Percentiles rank a stretch among this genome's conserved stretches.
Evolutionary conservation across 2,113 vertebrate species (phyloP).

Genomic region (Tor tambroides): DNA sequence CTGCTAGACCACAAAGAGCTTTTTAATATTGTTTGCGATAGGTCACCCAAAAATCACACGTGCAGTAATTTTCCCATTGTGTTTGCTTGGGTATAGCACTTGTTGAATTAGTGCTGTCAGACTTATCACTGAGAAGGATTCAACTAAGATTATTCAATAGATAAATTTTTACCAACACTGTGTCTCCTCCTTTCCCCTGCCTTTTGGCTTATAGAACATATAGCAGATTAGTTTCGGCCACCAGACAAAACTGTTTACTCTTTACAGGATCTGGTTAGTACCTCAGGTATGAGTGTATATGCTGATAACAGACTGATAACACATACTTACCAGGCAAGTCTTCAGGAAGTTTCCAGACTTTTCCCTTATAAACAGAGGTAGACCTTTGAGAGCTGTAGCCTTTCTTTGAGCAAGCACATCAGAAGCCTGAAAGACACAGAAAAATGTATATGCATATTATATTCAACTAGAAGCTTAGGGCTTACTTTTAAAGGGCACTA

Average conservation of each 20-base stretch:
- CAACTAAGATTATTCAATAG: too few relatives aligned
- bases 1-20: too few relatives aligned
- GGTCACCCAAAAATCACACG: too few relatives aligned
- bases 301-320: not conserved
- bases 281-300: not conserved
- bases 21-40: too few relatives aligned
- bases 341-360: not conserved
- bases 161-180: too few relatives aligned
- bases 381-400: slow-evolving; percentile 33
- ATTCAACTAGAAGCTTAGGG: not conserved
- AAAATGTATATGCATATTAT: not conserved
- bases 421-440: too few relatives aligned
- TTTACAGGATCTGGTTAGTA: not conserved
- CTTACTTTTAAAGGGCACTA: not conserved
- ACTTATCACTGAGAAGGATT: too few relatives aligned
- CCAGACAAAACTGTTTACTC: not conserved
- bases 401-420: not conserved
- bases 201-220: not conserved
- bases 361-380: slow-evolving; percentile 9
- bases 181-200: not conserved
- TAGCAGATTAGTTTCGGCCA: not conserved
- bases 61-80: too few relatives aligned
- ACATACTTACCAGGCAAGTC: slow-evolving; percentile 37
- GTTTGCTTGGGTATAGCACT: too few relatives aligned
- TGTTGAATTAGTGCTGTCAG: too few relatives aligned